A percentile compares a stretch with the other conserved stretches of the same genome.
Conservation (phyloP, 2,888 invertebrate species). For the Eilema griseolum region DNA sequence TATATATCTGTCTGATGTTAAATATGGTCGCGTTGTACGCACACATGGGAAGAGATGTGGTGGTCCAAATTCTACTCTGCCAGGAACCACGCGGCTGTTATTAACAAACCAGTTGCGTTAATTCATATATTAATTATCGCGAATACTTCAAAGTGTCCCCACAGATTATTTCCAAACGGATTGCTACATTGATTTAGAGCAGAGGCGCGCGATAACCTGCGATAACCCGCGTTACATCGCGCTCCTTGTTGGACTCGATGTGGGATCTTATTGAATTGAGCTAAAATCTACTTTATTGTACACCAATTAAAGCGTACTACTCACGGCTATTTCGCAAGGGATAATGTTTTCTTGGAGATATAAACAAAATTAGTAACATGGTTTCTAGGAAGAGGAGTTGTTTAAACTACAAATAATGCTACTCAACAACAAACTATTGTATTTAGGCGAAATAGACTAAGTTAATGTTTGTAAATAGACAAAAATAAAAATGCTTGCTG, state of each 20-base stretch:
- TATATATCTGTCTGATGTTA: too few relatives aligned
- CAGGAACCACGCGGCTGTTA: too few relatives aligned
- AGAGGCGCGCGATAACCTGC: slow-evolving; percentile 24
- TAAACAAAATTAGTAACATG: too few relatives aligned
- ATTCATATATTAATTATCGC: slow-evolving; percentile 27
- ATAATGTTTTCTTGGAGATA: too few relatives aligned
- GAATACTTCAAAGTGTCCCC: slow-evolving; percentile 36
- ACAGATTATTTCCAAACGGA: slow-evolving; percentile 43
- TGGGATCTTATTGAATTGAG: slow-evolving; percentile 20
- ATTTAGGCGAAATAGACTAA: too few relatives aligned
- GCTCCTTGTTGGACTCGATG: slow-evolving; percentile 43
- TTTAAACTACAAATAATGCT: too few relatives aligned
- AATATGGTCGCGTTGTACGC: too few relatives aligned
- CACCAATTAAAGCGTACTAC: not conserved
- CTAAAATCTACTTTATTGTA: not conserved
- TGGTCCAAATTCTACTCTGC: too few relatives aligned
- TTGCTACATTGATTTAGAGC: slow-evolving; percentile 49
- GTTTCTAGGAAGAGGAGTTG: not conserved
- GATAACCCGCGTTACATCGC: slow-evolving; percentile 46
- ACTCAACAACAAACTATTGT: too few relatives aligned
- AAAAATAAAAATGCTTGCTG: too few relatives aligned
- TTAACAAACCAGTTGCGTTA: not conserved
- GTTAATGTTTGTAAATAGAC: too few relatives aligned
- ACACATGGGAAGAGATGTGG: too few relatives aligned
- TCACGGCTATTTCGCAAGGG: not conserved